These are phyloP conservation scores for Laothoe populi DNA, from an alignment of 2,888 invertebrate species.

Conservation along the genomic window DNA sequence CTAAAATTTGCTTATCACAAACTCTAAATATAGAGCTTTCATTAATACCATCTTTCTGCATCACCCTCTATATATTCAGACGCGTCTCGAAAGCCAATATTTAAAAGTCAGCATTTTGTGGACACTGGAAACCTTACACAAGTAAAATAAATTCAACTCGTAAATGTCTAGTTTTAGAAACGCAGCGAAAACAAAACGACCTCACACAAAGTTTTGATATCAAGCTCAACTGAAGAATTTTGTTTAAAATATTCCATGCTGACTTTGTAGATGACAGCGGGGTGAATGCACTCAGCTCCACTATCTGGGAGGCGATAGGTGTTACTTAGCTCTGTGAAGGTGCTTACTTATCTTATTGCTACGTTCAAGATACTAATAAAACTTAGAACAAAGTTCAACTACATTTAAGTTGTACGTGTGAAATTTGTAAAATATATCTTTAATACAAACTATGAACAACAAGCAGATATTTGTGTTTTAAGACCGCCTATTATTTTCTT, in stretches of 20 bases:
- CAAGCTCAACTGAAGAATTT: background rate
- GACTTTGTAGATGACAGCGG: conserved; percentile 9
- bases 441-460: background rate
- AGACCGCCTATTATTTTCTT: too few relatives aligned
- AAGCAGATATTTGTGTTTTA: too few relatives aligned
- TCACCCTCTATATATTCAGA: background rate
- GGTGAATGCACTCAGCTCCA: conserved; percentile 8
- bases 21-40: too few relatives aligned
- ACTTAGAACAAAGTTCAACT: background rate
- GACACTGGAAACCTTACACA: background rate
- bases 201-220: conserved; percentile 16
- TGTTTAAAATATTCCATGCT: conserved; percentile 10
- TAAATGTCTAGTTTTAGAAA: conserved; percentile 1
- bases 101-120: background rate
- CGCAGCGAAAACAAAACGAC: conserved; percentile 8
- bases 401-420: background rate
- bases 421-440: background rate
- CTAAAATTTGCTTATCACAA: too few relatives aligned
- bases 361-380: background rate
- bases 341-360: conserved; percentile 10
- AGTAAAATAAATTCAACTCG: conserved; percentile 16
- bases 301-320: conserved; percentile 10
- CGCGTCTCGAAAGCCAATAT: background rate
- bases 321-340: background rate
- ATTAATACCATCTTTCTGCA: too few relatives aligned